Evolutionary conservation across 2,888 invertebrate species (phyloP).

Genomic region (Blastobasis adustella): DNA sequence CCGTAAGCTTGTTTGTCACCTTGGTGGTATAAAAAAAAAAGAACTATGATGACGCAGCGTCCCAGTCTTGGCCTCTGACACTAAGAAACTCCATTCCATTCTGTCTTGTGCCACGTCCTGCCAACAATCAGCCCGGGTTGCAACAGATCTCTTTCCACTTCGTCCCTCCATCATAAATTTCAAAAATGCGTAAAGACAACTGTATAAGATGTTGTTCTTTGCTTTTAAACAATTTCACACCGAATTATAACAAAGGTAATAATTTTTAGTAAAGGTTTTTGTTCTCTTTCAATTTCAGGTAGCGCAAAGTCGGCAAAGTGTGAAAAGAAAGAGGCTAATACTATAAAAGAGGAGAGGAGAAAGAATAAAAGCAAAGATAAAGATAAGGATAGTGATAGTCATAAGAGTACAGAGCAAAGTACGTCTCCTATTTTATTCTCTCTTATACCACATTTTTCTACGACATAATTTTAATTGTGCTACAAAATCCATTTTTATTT

Average conservation of each 20-base stretch:
- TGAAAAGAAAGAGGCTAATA: constrained; percentile 66
- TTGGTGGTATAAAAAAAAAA: too few species aligned
- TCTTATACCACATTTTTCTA: neutral
- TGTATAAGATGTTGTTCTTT: neutral
- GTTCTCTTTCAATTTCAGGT: constrained; percentile 27
- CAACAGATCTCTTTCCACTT: too few species aligned
- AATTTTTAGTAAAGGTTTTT: constrained; percentile 1
- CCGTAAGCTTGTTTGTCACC: too few species aligned
- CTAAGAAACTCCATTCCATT: too few species aligned
- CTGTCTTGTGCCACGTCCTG: too few species aligned
- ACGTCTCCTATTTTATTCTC: constrained; percentile 22
- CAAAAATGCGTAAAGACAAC: neutral
- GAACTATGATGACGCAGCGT: too few species aligned
- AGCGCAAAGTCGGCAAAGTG: constrained; percentile 52
- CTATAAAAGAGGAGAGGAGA: constrained; percentile 63
- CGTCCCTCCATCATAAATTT: too few species aligned
- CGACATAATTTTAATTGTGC: too few species aligned
- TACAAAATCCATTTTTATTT: constrained; percentile 20
- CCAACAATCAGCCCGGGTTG: too few species aligned
- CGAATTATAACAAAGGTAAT: neutral
- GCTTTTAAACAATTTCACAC: neutral
- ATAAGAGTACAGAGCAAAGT: constrained; percentile 68
- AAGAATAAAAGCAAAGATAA: constrained; percentile 63
- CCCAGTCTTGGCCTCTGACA: too few species aligned
- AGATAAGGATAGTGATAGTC: constrained; percentile 60